Evolutionary conservation across 2,888 invertebrate genomes (phyloP).

Genomic region (Allophyes oxyacanthae): DNA sequence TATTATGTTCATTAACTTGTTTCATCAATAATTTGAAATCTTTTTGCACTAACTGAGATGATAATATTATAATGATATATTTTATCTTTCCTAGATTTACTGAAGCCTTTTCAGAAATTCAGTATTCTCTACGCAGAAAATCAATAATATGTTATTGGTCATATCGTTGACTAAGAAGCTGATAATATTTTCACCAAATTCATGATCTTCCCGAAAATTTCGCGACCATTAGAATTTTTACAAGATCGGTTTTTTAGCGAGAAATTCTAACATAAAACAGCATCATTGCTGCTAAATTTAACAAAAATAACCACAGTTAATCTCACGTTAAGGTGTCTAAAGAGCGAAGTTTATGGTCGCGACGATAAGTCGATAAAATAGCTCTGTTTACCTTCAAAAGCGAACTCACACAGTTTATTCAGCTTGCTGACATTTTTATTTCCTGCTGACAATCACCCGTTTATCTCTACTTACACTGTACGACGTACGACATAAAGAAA

Average conservation of each 20-base stretch:
- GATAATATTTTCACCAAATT: too few relatives aligned
- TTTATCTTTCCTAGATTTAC: too few relatives aligned
- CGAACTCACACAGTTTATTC: slow-evolving; percentile 28
- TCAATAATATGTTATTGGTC: too few relatives aligned
- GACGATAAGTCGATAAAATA: slow-evolving; percentile 40
- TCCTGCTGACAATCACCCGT: slow-evolving; percentile 40
- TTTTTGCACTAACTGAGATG: too few relatives aligned
- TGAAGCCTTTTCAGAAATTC: too few relatives aligned
- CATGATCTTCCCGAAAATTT: too few relatives aligned
- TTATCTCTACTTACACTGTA: slow-evolving; percentile 29
- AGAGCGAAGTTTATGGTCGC: slow-evolving; percentile 52
- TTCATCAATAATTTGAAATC: too few relatives aligned
- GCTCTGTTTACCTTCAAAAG: slow-evolving; percentile 57
- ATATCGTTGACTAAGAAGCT: too few relatives aligned
- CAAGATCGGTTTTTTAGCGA: slow-evolving; percentile 16
- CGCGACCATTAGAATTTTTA: neutral
- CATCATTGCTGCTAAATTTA: slow-evolving; percentile 48
- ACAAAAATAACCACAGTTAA: slow-evolving; percentile 61
- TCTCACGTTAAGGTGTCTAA: slow-evolving; percentile 51
- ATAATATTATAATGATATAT: too few relatives aligned
- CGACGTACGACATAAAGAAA: slow-evolving; percentile 28
- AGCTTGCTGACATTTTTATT: slow-evolving; percentile 53
- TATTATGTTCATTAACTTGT: too few relatives aligned
- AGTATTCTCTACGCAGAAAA: too few relatives aligned
- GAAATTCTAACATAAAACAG: slow-evolving; percentile 37